Evolutionary conservation across 2,888 invertebrate species (phyloP).

Genomic region (Drosophila anceps): DNA sequence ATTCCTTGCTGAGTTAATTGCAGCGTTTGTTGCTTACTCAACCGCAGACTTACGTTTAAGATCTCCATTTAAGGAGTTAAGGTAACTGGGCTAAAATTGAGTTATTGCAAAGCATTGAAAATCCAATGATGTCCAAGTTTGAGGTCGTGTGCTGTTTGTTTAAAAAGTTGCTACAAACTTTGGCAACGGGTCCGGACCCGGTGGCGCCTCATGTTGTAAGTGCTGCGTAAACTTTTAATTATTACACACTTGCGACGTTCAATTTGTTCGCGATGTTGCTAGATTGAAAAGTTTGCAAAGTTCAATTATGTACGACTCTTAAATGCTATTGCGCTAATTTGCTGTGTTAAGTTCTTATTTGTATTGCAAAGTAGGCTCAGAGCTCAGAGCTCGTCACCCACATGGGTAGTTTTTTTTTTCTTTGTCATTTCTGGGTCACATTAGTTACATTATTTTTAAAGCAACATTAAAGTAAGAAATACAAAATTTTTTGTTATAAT

Average conservation of each 20-base stretch:
- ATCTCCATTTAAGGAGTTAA: constrained; percentile 22
- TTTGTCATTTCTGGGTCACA: background rate
- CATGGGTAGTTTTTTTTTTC: background rate
- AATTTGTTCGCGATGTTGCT: constrained; percentile 71
- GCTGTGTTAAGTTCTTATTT: constrained; percentile 29
- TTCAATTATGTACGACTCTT: constrained; percentile 65
- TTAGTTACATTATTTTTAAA: background rate
- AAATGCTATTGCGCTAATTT: constrained; percentile 38
- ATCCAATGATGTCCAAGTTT: constrained; percentile 13
- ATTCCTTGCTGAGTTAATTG: background rate
- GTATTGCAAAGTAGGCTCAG: constrained; percentile 13
- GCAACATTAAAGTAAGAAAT: background rate
- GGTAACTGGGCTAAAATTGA: constrained; percentile 52
- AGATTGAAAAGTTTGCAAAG: constrained; percentile 71
- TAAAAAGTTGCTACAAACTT: constrained; percentile 67
- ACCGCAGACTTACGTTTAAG: background rate
- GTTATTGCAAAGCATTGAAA: constrained; percentile 11
- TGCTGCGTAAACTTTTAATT: constrained; percentile 67
- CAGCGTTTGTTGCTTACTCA: constrained; percentile 4
- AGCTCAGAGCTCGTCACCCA: background rate
- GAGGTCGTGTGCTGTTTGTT: constrained; percentile 42
- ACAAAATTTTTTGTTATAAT: constrained; percentile 36
- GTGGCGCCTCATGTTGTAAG: constrained; percentile 23
- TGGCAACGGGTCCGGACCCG: background rate
- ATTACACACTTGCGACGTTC: constrained; percentile 70